Conservation (phyloP, 2,113 vertebrate species). For the Mesocricetus auratus region DNA sequence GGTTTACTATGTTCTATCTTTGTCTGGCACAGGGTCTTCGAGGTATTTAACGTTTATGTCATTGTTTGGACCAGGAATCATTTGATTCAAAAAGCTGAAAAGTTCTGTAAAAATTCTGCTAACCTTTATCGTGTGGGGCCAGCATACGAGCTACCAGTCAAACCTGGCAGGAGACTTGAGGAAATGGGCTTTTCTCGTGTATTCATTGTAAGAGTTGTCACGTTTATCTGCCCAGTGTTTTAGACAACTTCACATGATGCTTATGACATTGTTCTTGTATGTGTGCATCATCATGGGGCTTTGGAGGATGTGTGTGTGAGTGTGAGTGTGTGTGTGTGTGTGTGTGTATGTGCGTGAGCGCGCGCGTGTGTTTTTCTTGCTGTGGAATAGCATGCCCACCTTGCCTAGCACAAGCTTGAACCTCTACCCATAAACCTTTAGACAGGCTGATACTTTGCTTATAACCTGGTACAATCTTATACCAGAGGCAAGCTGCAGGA, state of each 20-base stretch:
- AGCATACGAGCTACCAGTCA: neutral
- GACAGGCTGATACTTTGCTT: conserved; percentile 93
- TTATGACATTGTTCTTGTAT: neutral
- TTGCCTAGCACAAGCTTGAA: conserved; percentile 94
- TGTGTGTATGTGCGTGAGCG: neutral
- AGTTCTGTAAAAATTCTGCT: neutral
- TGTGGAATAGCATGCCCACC: conserved; percentile 95
- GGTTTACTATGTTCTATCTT: neutral
- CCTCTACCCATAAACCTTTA: conserved; percentile 91
- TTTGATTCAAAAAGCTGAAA: conserved; percentile 27
- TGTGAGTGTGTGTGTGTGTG: neutral
- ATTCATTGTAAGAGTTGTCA: neutral
- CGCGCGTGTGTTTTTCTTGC: conserved; percentile 75
- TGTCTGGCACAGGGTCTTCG: neutral
- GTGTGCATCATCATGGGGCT: neutral
- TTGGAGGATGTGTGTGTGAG: neutral
- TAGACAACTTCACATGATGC: neutral
- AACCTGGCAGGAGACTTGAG: too few relatives aligned
- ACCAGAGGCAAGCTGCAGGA: conserved; percentile 87
- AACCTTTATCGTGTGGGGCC: neutral
- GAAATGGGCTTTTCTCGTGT: neutral
- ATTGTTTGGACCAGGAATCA: neutral
- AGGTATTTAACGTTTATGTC: neutral
- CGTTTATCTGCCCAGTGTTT: neutral
- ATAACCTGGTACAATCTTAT: conserved; percentile 92